A percentile compares a stretch with the other conserved stretches of the same genome.
Evolutionary conservation across 1,140 invertebrate species (phyloP).

Genomic region (Matsumurasca onukii): DNA sequence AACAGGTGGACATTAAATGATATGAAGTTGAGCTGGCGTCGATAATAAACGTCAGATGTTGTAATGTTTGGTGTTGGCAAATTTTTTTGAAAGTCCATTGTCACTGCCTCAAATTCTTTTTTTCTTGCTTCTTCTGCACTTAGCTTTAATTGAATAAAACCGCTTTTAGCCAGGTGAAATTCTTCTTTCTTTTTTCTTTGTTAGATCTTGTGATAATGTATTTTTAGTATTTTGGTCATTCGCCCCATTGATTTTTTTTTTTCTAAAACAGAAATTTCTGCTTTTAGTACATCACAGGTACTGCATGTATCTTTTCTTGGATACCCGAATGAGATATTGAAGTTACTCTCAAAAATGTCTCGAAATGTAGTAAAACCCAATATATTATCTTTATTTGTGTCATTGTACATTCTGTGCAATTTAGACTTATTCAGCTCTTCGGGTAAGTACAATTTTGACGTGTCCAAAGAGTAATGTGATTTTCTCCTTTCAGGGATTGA

Average conservation of each 20-base stretch:
- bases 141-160: neutral
- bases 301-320: conserved; percentile 26
- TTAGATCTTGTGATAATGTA: neutral
- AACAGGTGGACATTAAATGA: conserved; percentile 1
- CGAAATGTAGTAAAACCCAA: conserved; percentile 29
- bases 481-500: conserved; percentile 29
- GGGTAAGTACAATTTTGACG: conserved; percentile 29
- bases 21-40: neutral
- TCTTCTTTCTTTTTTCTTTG: conserved; percentile 22
- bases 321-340: conserved; percentile 33
- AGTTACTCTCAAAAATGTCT: conserved; percentile 33
- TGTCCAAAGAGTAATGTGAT: conserved; percentile 35
- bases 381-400: neutral
- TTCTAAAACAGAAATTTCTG: conserved; percentile 10
- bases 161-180: conserved; percentile 30
- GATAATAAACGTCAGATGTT: neutral
- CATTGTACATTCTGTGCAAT: conserved; percentile 24
- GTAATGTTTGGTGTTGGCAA: conserved; percentile 22
- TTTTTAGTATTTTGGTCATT: neutral
- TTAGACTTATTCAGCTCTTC: conserved; percentile 18
- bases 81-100: conserved; percentile 31
- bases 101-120: conserved; percentile 30
- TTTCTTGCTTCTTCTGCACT: neutral
- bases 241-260: neutral
- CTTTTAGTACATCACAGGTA: conserved; percentile 25